These are phyloP conservation scores for Mus caroli DNA, from an alignment of 2,797 vertebrate genomes.

Conservation along the genomic window DNA sequence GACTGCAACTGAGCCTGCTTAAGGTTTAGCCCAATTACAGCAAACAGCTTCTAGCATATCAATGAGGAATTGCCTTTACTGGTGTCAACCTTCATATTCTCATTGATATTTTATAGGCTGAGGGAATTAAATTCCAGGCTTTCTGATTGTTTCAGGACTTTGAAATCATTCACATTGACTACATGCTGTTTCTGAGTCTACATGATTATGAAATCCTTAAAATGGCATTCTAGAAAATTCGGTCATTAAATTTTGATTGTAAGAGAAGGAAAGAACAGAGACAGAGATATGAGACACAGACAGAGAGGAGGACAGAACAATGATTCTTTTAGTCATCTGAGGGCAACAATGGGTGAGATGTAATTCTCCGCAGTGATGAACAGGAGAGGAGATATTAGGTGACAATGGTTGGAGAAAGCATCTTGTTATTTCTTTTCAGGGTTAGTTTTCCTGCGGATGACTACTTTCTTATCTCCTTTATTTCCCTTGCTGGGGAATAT, in stretches of 20 bases:
- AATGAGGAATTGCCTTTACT: background rate
- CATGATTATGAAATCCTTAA: slow-evolving; percentile 53
- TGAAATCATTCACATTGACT: slow-evolving; percentile 23
- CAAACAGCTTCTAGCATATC: background rate
- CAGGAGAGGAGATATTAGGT: slow-evolving; percentile 54
- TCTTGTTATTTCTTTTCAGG: slow-evolving; percentile 44
- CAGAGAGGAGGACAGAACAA: background rate
- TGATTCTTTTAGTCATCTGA: background rate
- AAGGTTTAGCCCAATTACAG: rapidly evolving
- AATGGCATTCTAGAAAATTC: slow-evolving; percentile 13
- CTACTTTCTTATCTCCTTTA: background rate
- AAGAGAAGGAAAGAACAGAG: background rate
- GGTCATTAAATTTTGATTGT: slow-evolving; percentile 26
- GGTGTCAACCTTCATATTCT: background rate
- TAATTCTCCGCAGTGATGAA: slow-evolving; percentile 42
- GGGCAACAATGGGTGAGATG: slow-evolving; percentile 40
- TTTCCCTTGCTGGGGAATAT: slow-evolving; percentile 54
- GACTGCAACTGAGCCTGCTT: background rate
- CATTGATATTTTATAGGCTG: background rate
- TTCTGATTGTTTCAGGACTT: slow-evolving; percentile 20
- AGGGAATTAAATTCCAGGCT: background rate
- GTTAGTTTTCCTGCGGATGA: background rate
- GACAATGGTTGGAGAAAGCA: slow-evolving; percentile 12
- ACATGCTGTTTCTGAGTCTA: background rate
- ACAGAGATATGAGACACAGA: background rate